Evolutionary conservation across 1,140 invertebrate genomes (phyloP), one percentile per base, ranked within the genome.

Genomic region (Rhysida immarginata): DNA sequence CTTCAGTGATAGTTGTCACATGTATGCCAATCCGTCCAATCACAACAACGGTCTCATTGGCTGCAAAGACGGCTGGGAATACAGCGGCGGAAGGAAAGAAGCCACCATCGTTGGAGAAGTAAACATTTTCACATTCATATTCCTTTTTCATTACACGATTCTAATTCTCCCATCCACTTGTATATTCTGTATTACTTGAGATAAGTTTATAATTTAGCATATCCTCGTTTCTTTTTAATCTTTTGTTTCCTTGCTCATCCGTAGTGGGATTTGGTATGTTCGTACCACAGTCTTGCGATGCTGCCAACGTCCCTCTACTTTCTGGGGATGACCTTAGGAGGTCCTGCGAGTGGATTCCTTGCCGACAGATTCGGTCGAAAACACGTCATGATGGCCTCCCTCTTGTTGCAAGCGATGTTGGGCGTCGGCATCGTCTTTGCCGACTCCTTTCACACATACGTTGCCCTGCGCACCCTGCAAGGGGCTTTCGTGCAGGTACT

Each of bases 181-280:
- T n/a, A n/a, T n/a, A n/a, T n/a, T 50, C 27, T 50, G 23, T n/a
- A n/a, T n/a, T n/a, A n/a, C n/a, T n/a, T n/a, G n/a, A n/a, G n/a
- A n/a, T n/a, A n/a, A n/a, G n/a, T n/a, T n/a, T n/a, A n/a, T n/a
- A n/a, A n/a, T n/a, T n/a, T n/a, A n/a, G n/a, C n/a, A n/a, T n/a
- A n/a, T n/a, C n/a, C n/a, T n/a, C n/a, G n/a, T 41, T 11, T 41
- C n/a, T 13, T 46, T 46, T 20, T 46, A 46, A 46, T 20, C 8
- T 20, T 11, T 46, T 46, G 18, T 46, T 46, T 55, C 13, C 16
- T 55, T 46, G 24, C 8, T n/a, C n/a, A 35, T 55, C 64, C 65
- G 24, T 62, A 74, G 71, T 79, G 75, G 74, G 61, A 70, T 27
- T 64, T 78, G 42, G 71, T 79, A 13, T 79, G 78, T 59, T 70